Conservation (phyloP, 2,888 invertebrate species). For the Lottia gigantea region DNA sequence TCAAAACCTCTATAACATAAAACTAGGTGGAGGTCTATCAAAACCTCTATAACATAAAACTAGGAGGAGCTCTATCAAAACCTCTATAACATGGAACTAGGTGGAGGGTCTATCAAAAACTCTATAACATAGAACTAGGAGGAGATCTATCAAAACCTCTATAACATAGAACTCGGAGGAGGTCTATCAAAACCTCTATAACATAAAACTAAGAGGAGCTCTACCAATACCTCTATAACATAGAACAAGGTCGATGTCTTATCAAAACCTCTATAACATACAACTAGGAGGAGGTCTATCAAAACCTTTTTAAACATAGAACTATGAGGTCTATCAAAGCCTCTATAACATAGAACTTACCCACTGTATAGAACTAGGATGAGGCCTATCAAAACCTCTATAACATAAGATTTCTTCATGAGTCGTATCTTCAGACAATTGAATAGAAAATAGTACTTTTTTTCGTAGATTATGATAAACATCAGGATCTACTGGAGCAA, state of each 20-base stretch:
- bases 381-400: conserved; percentile 23
- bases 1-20: neutral
- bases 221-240: too few relatives aligned
- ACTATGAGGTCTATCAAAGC: neutral
- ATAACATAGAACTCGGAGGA: too few relatives aligned
- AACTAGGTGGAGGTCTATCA: conserved; percentile 18
- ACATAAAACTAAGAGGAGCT: too few relatives aligned
- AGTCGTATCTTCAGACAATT: conserved; percentile 22
- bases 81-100: too few relatives aligned
- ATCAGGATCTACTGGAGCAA: conserved; percentile 39
- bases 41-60: conserved; percentile 32
- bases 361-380: conserved; percentile 12
- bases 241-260: too few relatives aligned
- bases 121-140: too few relatives aligned
- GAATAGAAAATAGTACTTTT: conserved; percentile 37
- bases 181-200: too few relatives aligned
- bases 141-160: too few relatives aligned
- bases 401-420: conserved; percentile 30
- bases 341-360: conserved; percentile 1
- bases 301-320: too few relatives aligned
- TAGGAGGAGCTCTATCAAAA: conserved; percentile 33
- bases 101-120: too few relatives aligned
- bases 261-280: too few relatives aligned
- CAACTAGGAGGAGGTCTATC: too few relatives aligned
- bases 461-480: conserved; percentile 34